Percentiles rank a stretch among this genome's conserved stretches.
These are phyloP conservation scores for Cephalopholis sonnerati DNA, from an alignment of 2,113 vertebrate species.

Conservation along the genomic window DNA sequence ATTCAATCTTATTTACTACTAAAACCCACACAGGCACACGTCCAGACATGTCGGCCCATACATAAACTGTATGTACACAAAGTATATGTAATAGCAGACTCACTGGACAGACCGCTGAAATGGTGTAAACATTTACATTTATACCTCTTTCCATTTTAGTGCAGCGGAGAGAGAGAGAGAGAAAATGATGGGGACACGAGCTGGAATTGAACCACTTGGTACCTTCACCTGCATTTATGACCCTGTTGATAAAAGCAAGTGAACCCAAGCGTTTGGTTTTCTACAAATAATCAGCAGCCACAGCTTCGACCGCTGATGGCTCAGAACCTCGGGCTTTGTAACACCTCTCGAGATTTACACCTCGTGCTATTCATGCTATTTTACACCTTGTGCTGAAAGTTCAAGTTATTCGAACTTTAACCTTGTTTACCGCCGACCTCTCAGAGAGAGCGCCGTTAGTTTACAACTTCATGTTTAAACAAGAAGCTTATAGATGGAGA, in stretches of 20 bases:
- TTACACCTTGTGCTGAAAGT: conserved; percentile 16
- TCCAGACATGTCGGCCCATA: conserved; percentile 28
- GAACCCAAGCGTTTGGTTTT: conserved; percentile 19
- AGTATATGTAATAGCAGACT: conserved; percentile 24
- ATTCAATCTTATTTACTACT: conserved; percentile 55
- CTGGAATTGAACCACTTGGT: conserved; percentile 35
- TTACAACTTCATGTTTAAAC: conserved; percentile 12
- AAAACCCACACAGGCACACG: conserved; percentile 41
- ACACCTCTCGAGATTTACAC: neutral
- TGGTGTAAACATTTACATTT: conserved; percentile 54
- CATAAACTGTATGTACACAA: conserved; percentile 49
- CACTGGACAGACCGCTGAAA: conserved; percentile 9
- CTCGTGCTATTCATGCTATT: conserved; percentile 19
- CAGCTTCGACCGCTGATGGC: neutral
- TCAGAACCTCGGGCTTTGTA: neutral
- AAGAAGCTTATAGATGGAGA: conserved; percentile 9
- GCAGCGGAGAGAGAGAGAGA: conserved; percentile 20
- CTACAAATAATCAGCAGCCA: conserved; percentile 17
- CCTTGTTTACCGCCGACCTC: conserved; percentile 23
- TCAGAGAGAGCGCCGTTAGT: neutral
- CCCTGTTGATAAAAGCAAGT: conserved; percentile 19
- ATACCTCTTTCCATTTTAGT: conserved; percentile 25
- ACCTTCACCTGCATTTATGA: conserved; percentile 37
- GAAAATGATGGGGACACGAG: conserved; percentile 12
- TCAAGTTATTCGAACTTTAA: conserved; percentile 21